phyloP scores from a whole-genome alignment of 1,140 invertebrate genomes.

The Charaxes varanes region DNA sequence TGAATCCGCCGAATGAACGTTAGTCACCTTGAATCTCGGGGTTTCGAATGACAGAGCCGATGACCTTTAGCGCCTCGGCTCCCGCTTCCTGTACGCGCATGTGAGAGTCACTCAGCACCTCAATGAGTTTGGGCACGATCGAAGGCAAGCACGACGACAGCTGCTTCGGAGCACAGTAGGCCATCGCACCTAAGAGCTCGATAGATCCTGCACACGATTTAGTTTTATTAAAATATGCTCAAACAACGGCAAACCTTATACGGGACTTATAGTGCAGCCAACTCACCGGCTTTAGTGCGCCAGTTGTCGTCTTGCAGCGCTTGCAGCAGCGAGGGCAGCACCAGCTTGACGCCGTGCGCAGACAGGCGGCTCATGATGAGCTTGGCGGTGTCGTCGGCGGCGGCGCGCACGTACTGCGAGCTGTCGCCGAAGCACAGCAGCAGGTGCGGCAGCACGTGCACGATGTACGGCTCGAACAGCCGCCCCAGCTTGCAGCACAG shows the following conservation, averaged over 20 bases:
- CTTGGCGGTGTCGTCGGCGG: constrained; percentile 95
- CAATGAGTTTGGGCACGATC: constrained; percentile 98
- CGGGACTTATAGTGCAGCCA: neutral
- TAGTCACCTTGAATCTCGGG: constrained; percentile 98
- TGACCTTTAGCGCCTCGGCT: constrained; percentile 94
- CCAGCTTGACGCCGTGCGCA: constrained; percentile 97
- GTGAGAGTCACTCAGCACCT: constrained; percentile 98
- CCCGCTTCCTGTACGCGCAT: constrained; percentile 98
- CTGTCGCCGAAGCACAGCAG: constrained; percentile 96
- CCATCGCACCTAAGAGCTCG: constrained; percentile 97
- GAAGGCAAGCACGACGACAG: constrained; percentile 97
- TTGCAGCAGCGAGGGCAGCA: constrained; percentile 91
- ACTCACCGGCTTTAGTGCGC: constrained; percentile 95
- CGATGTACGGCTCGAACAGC: constrained; percentile 98
- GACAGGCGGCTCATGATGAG: constrained; percentile 98
- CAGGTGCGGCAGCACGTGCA: constrained; percentile 96
- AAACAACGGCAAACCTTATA: neutral
- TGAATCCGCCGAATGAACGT: too few species aligned
- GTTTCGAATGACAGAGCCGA: constrained; percentile 98
- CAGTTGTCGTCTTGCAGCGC: constrained; percentile 98
- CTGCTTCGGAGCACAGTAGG: constrained; percentile 98
- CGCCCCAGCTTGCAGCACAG: constrained; percentile 95
- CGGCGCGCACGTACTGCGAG: constrained; percentile 92
- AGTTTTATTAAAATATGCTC: too few species aligned
- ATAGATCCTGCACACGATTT: constrained; percentile 93